These are phyloP conservation scores for Pitta sordida DNA, from an alignment of 2,113 vertebrate species.

Conservation along the genomic window DNA sequence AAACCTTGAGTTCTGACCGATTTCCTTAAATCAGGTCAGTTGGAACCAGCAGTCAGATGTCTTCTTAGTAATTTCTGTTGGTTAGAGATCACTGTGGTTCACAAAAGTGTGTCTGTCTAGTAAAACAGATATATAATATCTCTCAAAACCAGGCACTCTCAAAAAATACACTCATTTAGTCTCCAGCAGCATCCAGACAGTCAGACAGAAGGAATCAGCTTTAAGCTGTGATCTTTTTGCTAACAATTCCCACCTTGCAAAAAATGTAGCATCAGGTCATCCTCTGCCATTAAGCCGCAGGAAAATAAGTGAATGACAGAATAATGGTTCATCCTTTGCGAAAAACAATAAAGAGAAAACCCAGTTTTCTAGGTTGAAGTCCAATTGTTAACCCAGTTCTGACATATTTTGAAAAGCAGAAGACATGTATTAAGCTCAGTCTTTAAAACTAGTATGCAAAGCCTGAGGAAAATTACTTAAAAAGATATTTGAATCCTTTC, in stretches of 20 bases:
- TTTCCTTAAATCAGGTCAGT: too few relatives aligned
- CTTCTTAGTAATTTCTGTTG: neutral
- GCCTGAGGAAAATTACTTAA: neutral
- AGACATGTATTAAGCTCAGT: neutral
- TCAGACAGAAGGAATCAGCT: neutral
- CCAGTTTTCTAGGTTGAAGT: neutral
- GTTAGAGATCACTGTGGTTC: neutral
- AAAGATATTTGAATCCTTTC: neutral
- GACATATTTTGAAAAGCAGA: constrained; percentile 4
- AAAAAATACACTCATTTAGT: neutral
- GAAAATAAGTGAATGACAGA: neutral
- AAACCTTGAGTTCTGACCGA: too few relatives aligned
- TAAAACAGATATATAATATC: neutral
- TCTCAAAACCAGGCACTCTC: neutral
- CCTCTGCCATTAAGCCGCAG: neutral
- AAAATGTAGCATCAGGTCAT: neutral
- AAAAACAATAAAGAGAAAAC: neutral
- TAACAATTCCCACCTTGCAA: neutral
- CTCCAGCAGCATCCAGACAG: neutral
- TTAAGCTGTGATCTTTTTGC: neutral
- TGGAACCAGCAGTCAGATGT: neutral
- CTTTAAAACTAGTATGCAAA: neutral
- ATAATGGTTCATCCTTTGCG: neutral
- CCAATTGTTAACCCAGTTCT: neutral
- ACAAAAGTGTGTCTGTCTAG: neutral